A percentile compares a stretch with the other conserved stretches of the same genome.
Conservation (phyloP, 2,888 invertebrate species). For the Xestobium rufovillosum region DNA sequence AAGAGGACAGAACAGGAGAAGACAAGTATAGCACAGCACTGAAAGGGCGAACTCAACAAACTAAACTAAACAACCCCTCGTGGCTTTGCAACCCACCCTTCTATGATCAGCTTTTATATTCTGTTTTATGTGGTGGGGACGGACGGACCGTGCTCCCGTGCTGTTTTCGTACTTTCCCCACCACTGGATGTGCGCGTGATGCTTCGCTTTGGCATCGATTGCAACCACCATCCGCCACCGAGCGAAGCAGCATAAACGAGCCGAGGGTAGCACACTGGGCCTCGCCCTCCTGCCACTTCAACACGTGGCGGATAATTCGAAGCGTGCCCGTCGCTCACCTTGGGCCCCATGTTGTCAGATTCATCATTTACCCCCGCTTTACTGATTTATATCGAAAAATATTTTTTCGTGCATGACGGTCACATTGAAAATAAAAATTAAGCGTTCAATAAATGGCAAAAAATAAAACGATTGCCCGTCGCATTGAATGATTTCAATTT, state of each 20-base stretch:
- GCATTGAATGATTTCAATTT: too few species aligned
- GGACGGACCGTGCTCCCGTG: constrained; percentile 15
- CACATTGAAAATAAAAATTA: too few species aligned
- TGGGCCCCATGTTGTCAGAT: too few species aligned
- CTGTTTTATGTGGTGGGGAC: constrained; percentile 25
- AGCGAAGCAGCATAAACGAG: too few species aligned
- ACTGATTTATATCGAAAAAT: too few species aligned
- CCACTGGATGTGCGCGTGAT: constrained; percentile 19
- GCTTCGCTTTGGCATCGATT: constrained; percentile 30
- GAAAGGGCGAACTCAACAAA: constrained; percentile 39
- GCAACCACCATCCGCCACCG: too few species aligned
- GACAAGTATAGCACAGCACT: constrained; percentile 44
- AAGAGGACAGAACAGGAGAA: constrained; percentile 33
- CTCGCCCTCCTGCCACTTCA: constrained; percentile 18
- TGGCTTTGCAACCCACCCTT: constrained; percentile 47
- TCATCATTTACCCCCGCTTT: too few species aligned
- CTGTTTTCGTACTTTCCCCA: too few species aligned
- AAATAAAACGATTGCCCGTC: too few species aligned
- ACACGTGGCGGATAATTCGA: constrained; percentile 29
- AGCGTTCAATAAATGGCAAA: too few species aligned
- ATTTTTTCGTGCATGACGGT: too few species aligned
- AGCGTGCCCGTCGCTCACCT: constrained; percentile 29
- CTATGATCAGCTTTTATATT: constrained; percentile 47
- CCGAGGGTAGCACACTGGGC: constrained; percentile 13
- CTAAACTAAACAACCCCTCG: constrained; percentile 50